phyloP scores from a whole-genome alignment of 2,888 invertebrate species.

The Aphodius granarius region DNA sequence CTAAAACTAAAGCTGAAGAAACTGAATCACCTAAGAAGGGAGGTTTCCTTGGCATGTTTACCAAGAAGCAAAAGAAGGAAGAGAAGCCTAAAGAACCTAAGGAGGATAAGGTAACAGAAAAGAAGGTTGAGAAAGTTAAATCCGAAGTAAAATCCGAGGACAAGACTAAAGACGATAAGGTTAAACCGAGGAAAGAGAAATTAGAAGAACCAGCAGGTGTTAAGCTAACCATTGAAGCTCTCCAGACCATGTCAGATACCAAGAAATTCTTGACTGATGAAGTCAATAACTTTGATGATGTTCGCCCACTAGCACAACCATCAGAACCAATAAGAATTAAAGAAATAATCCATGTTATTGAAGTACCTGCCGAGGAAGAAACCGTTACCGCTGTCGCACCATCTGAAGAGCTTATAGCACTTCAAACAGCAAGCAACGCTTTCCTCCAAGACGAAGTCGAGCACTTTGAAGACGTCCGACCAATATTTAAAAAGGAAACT shows the following conservation, averaged over 20 bases:
- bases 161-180: constrained; percentile 4
- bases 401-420: constrained; percentile 11
- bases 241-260: constrained; percentile 17
- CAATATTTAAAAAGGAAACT: neutral
- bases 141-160: neutral
- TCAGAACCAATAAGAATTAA: neutral
- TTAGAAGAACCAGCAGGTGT: constrained; percentile 8
- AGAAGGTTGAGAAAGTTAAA: constrained; percentile 9
- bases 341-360: neutral
- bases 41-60: constrained; percentile 38
- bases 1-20: constrained; percentile 31
- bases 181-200: constrained; percentile 17
- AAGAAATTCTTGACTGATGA: constrained; percentile 31
- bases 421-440: constrained; percentile 11
- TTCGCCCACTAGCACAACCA: constrained; percentile 15
- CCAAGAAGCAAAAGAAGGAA: constrained; percentile 28
- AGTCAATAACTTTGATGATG: constrained; percentile 32
- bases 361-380: neutral
- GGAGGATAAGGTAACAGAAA: constrained; percentile 17
- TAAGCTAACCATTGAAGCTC: constrained; percentile 11
- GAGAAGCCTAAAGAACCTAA: constrained; percentile 26
- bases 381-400: neutral
- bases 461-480: constrained; percentile 17
- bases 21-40: constrained; percentile 31
- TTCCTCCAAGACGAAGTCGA: constrained; percentile 20